Conservation (phyloP, 2,113 vertebrate species). For the Triplophysa rosa region DNA sequence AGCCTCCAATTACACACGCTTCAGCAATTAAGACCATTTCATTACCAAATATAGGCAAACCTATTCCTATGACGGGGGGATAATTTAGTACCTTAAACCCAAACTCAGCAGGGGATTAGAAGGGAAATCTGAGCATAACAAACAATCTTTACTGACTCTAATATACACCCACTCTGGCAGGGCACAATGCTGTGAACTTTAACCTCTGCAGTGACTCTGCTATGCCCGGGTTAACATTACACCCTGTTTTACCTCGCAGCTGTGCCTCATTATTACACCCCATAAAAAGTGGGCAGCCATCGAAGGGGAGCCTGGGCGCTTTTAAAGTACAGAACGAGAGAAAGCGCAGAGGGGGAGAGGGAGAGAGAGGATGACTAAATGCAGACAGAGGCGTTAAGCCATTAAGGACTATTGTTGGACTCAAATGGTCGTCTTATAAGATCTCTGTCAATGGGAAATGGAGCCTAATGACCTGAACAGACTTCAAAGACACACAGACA, state of each 20-base stretch:
- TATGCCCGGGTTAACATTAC: slow-evolving; percentile 79
- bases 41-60: slow-evolving; percentile 82
- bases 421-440: slow-evolving; percentile 74
- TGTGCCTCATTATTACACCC: slow-evolving; percentile 84
- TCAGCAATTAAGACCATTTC: slow-evolving; percentile 85
- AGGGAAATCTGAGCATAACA: slow-evolving; percentile 74
- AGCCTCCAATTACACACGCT: slow-evolving; percentile 80
- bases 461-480: slow-evolving; percentile 79
- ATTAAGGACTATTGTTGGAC: slow-evolving; percentile 76
- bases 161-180: slow-evolving; percentile 70
- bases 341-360: slow-evolving; percentile 36
- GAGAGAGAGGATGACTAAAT: slow-evolving; percentile 70
- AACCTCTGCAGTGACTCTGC: slow-evolving; percentile 80
- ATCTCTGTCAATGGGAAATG: slow-evolving; percentile 75
- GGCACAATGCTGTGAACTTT: slow-evolving; percentile 86
- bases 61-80: slow-evolving; percentile 74
- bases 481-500: slow-evolving; percentile 69
- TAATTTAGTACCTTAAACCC: slow-evolving; percentile 75
- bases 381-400: slow-evolving; percentile 80
- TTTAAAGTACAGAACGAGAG: slow-evolving; percentile 51
- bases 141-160: slow-evolving; percentile 83
- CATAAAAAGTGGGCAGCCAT: slow-evolving; percentile 77
- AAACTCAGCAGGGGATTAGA: slow-evolving; percentile 69
- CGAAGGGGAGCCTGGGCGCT: slow-evolving; percentile 61
- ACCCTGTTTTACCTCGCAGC: slow-evolving; percentile 86